Percentiles rank a stretch among this genome's conserved stretches.
These are phyloP conservation scores for Apaloderma vittatum DNA, from an alignment of 2,113 vertebrate species.

Conservation along the genomic window DNA sequence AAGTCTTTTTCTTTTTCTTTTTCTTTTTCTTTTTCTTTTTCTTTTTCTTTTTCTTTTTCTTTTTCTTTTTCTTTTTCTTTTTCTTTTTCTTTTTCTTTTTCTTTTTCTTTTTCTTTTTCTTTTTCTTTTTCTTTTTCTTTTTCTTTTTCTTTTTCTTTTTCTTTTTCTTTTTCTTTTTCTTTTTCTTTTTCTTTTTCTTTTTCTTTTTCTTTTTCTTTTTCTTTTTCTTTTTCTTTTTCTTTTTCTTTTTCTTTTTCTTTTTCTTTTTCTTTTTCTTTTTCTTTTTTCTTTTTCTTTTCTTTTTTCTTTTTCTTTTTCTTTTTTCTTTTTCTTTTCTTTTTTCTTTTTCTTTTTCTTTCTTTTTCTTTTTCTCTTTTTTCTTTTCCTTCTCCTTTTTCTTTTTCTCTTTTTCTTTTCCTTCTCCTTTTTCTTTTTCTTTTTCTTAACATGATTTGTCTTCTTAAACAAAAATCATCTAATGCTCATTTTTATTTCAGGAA, in stretches of 20 bases:
- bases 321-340: too few relatives aligned
- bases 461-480: background rate
- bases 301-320: background rate
- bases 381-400: background rate
- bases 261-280: background rate
- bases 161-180: background rate
- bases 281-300: background rate
- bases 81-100: background rate
- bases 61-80: background rate
- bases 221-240: background rate
- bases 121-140: background rate
- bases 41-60: background rate
- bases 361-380: too few relatives aligned
- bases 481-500: background rate
- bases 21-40: background rate
- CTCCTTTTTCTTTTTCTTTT: background rate
- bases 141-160: background rate
- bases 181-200: background rate
- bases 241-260: background rate
- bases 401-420: background rate
- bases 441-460: background rate
- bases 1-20: too few relatives aligned
- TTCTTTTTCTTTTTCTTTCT: background rate
- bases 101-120: background rate
- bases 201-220: background rate